Evolutionary conservation across 2,797 vertebrate genomes (phyloP).

Genomic region (Gallinago solitaria): DNA sequence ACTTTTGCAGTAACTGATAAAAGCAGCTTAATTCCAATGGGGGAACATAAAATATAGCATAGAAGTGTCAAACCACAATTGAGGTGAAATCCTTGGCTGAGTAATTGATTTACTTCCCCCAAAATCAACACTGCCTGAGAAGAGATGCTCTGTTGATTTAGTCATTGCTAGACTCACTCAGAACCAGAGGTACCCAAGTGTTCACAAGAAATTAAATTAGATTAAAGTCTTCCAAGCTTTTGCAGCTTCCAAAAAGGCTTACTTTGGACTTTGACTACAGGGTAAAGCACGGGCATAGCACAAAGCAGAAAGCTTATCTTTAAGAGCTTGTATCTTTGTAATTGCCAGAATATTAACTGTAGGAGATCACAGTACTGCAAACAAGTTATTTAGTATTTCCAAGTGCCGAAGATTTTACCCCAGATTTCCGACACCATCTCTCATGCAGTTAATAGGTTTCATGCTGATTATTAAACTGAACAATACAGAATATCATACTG

Average conservation of each 20-base stretch:
- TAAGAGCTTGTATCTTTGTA: constrained; percentile 10
- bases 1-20: not conserved
- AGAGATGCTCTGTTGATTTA: not conserved
- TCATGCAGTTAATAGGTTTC: constrained; percentile 61
- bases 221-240: constrained; percentile 12
- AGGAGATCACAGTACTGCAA: constrained; percentile 19
- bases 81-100: not conserved
- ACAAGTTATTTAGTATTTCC: constrained; percentile 41
- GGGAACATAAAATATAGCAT: not conserved
- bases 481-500: constrained; percentile 38
- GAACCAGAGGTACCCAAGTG: not conserved
- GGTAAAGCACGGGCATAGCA: not conserved
- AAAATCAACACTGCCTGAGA: not conserved
- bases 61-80: not conserved
- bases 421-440: constrained; percentile 32
- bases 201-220: constrained; percentile 29
- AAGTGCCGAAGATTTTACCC: constrained; percentile 45
- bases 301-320: constrained; percentile 31
- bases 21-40: not conserved
- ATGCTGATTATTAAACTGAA: constrained; percentile 55
- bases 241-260: constrained; percentile 14
- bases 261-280: constrained; percentile 12
- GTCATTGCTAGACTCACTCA: not conserved
- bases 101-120: not conserved
- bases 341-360: constrained; percentile 36